A percentile compares a stretch with the other conserved stretches of the same genome.
Evolutionary conservation across 2,888 invertebrate genomes (phyloP).

Genomic region (Lydus trimaculatus): DNA sequence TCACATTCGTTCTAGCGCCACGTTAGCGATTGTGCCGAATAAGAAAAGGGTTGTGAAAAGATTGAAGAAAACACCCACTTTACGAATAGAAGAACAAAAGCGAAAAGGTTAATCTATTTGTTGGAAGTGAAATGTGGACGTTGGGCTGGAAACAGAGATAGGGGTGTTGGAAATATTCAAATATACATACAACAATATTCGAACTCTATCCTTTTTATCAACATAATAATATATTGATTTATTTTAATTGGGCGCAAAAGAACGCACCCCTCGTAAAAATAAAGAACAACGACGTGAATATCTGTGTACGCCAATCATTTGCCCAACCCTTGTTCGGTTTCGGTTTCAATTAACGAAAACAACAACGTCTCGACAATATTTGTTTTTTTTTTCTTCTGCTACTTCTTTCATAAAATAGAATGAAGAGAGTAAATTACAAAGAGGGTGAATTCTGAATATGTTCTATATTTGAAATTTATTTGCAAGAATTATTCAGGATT

Average conservation of each 20-base stretch:
- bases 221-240: constrained; percentile 30
- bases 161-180: constrained; percentile 23
- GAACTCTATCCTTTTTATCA: constrained; percentile 9
- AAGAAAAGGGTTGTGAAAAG: constrained; percentile 44
- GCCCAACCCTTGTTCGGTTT: constrained; percentile 3
- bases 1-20: background rate
- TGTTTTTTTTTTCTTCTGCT: background rate
- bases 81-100: constrained; percentile 36
- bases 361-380: background rate
- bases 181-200: constrained; percentile 28
- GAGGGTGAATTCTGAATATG: background rate
- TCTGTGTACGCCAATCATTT: background rate
- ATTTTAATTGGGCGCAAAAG: constrained; percentile 34
- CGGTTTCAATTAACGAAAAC: constrained; percentile 3
- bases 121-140: constrained; percentile 1
- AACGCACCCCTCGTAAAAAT: constrained; percentile 7
- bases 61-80: constrained; percentile 44
- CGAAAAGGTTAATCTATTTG: constrained; percentile 40
- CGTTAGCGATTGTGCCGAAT: constrained; percentile 28
- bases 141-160: background rate
- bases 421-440: background rate
- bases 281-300: background rate
- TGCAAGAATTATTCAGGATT: constrained; percentile 46
- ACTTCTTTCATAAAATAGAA: background rate
- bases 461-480: background rate